A percentile compares a stretch with the other conserved stretches of the same genome.
phyloP scores from a whole-genome alignment of 2,113 vertebrate species.

The Leucopsar rothschildi region DNA sequence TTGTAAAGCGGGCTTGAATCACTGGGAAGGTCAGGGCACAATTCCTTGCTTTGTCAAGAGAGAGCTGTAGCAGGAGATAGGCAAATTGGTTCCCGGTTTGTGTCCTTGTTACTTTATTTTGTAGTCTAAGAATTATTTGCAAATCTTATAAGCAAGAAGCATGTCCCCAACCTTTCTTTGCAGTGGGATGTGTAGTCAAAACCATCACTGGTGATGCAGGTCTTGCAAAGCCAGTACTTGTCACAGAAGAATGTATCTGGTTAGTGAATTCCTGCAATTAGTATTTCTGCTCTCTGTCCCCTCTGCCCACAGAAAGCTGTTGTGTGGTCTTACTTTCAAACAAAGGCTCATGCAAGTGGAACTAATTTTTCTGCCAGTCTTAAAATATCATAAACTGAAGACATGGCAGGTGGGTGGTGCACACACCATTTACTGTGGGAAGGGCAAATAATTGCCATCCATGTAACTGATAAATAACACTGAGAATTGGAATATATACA shows the following conservation, averaged over 20 bases:
- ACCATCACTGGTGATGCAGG: background rate
- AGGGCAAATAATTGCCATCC: background rate
- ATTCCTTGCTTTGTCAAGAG: background rate
- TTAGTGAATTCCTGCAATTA: background rate
- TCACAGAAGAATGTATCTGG: background rate
- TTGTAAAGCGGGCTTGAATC: background rate
- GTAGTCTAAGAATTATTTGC: background rate
- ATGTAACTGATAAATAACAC: background rate
- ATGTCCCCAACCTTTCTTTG: background rate
- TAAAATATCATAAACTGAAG: background rate
- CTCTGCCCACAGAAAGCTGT: background rate
- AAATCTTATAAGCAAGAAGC: background rate
- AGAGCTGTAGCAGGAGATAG: background rate
- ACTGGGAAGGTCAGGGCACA: background rate
- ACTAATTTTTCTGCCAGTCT: background rate
- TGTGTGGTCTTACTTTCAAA: background rate
- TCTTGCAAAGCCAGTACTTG: background rate
- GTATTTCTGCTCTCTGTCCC: background rate
- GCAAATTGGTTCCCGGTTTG: background rate
- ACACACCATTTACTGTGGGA: background rate
- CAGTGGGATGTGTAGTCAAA: background rate
- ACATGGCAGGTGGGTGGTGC: background rate
- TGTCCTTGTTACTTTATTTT: background rate
- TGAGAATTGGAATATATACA: background rate
- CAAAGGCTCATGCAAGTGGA: background rate